phyloP scores from a whole-genome alignment of 2,113 vertebrate genomes.

The Pandion haliaetus region DNA sequence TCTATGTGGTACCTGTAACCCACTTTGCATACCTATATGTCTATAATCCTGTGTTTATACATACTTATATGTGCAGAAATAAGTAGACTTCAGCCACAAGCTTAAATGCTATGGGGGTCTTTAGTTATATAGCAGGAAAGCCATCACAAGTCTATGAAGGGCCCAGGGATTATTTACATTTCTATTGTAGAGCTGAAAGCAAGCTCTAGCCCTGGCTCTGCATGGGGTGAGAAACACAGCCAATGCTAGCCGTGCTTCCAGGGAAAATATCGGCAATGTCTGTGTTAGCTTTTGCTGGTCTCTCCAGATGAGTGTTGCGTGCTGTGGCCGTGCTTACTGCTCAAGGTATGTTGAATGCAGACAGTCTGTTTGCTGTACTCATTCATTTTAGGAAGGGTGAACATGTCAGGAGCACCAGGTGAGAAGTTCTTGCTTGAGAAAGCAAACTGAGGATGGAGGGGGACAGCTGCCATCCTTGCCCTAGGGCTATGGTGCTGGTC shows the following conservation, averaged over 20 bases:
- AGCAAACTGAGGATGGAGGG: fast-evolving
- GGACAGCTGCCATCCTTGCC: background rate
- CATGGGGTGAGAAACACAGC: background rate
- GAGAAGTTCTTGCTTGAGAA: background rate
- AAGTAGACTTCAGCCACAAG: background rate
- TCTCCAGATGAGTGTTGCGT: background rate
- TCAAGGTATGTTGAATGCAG: background rate
- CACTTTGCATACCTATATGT: background rate
- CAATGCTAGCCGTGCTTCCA: background rate
- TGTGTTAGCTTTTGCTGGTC: background rate
- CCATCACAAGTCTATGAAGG: background rate
- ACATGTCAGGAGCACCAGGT: background rate
- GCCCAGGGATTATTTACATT: background rate
- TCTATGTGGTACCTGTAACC: background rate
- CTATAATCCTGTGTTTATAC: background rate
- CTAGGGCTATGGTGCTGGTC: background rate
- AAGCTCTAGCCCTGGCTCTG: background rate
- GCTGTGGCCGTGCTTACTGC: background rate
- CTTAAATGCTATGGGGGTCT: background rate
- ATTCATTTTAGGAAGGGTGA: fast-evolving
- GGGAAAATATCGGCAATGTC: background rate
- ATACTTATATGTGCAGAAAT: background rate
- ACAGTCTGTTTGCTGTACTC: background rate
- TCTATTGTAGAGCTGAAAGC: background rate
- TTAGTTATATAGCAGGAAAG: background rate